Evolutionary conservation across 2,113 vertebrate species (phyloP).

Genomic region (Mormoops blainvillei): DNA sequence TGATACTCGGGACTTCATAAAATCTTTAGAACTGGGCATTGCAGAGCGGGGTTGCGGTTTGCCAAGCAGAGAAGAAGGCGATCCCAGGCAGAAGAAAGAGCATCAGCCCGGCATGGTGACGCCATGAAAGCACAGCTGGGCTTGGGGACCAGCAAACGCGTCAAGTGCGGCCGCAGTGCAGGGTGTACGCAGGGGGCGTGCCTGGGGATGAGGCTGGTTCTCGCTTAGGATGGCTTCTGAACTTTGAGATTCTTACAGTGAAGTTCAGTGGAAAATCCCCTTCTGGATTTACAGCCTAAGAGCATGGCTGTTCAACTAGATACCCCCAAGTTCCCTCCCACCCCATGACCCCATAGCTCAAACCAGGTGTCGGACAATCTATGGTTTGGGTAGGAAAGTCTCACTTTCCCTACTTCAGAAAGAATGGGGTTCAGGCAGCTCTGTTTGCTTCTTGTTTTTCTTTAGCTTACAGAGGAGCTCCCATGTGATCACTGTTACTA

Average conservation of each 20-base stretch:
- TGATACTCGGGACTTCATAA: neutral
- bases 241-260: neutral
- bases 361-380: too few species aligned
- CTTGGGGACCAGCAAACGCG: neutral
- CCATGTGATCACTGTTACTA: neutral
- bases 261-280: neutral
- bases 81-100: neutral
- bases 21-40: neutral
- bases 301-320: neutral
- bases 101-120: neutral
- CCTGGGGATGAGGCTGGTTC: neutral
- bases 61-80: neutral
- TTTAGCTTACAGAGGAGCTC: neutral
- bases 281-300: neutral
- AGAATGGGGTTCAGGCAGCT: neutral
- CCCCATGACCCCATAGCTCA: neutral
- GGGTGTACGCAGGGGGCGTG: fast-evolving
- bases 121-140: fast-evolving
- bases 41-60: neutral
- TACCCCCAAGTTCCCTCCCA: neutral
- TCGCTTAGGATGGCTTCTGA: neutral
- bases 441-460: neutral
- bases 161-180: fast-evolving
- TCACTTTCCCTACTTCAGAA: neutral
- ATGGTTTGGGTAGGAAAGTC: neutral